Evolutionary conservation across 2,888 invertebrate species (phyloP), one percentile per base, ranked within the genome.

Genomic region (Volucella inflata): DNA sequence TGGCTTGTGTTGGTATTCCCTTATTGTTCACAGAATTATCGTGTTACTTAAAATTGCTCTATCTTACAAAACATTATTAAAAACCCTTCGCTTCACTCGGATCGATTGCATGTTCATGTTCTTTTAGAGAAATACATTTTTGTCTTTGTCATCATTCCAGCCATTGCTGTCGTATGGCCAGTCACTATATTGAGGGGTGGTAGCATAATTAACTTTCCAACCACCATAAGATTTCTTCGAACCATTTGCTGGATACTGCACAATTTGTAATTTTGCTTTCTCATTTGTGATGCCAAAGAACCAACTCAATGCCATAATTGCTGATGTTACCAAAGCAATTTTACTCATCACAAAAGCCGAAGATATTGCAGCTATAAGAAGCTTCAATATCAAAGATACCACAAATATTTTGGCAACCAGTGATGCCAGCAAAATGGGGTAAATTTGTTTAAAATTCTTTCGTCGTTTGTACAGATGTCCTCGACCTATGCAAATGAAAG

Each of bases 321-420:
- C 90, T 1, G 91, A 90, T 11, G 89, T 88, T 9, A 89, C 85
- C 48, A 92, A 79, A 1, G 92, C 91, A 42, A 92, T 89, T 89
- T 92, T 92, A 51, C 91, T 91, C 89, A 92, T 90, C 36, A 92
- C 88, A 87, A 92, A 91, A 6, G 92, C 90, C 14, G 91, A 90
- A 81, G 95, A 94, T 21, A 96, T 94, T 62, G 96, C 91, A 50
- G 96, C 94, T 0, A 95, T 95, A 83, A 96, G 90, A 1, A 94
- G 93, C 89, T 96, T 96, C 68, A 96, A 90, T 0, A 95, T 94
- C 44, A 95, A 91, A 0, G 96, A 96, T 60, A 96, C 91, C 9
- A 96, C 88, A 1, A 96, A 90, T 44, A 95, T 93, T 90, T 95
- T 95, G 0, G 95, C 94, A 64, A 95, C 92, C 16, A 95, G 89